Evolutionary conservation across 2,888 invertebrate genomes (phyloP), one percentile per base, ranked within the genome.

Genomic region (Girardia tigrina): DNA sequence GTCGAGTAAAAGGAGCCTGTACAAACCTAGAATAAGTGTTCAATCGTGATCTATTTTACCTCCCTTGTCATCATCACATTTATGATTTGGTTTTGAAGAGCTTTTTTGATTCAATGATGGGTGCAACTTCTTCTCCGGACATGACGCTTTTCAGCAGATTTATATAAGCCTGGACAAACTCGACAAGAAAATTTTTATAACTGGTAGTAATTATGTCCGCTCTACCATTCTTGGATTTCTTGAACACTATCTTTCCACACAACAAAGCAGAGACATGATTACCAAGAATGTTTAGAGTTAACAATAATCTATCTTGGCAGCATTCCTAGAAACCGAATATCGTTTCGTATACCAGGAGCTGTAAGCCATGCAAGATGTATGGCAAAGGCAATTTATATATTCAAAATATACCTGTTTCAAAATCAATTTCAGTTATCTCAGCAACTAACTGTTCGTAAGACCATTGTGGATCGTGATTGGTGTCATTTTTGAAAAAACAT

Each of bases 351-450:
- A 8, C 70, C 70, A 14, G n/a, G 70, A 23, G 70, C 70, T 70
- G 20, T 70, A 8, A n/a, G 26, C 70, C 70, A 70, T 26, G 70
- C 70, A 6, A 6, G n/a, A 23, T 70, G 70, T 12, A 70, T 70
- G 70, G 20, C 70, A 70, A 70, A 70, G 70, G n/a, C 23, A 8
- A 70, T 70, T 26, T 70, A 70, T 26, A 8, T n/a, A 8, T 26
- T 70, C 8, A 70, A 70, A 12, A 70, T 70, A n/a, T 70, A 14
- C n/a, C n/a, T 70, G n/a, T 70, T 70, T 26, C 70, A 26, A 70
- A 8, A 70, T 70, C 6, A 70, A 26, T 70, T 70, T 26, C n/a
- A n/a, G n/a, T n/a, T n/a, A n/a, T n/a, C n/a, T n/a, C n/a, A n/a
- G n/a, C n/a, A n/a, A n/a, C n/a, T n/a, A n/a, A n/a, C n/a, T n/a